These are phyloP conservation scores for Drosophila fungiperda DNA, from an alignment of 2,888 invertebrate genomes.

Conservation along the genomic window DNA sequence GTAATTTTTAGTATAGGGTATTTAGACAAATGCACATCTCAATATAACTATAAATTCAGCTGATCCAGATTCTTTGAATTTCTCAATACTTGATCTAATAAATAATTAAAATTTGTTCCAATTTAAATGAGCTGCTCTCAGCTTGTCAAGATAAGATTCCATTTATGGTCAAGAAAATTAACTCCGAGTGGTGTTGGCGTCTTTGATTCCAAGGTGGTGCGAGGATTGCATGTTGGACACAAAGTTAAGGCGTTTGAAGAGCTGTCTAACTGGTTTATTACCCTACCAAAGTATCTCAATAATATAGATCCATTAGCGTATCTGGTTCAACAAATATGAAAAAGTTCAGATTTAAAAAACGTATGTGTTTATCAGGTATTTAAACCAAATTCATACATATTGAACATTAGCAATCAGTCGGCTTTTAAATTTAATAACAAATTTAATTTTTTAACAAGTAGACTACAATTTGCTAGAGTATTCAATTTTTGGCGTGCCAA, in stretches of 20 bases:
- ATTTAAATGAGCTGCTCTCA: slow-evolving; percentile 45
- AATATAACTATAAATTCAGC: slow-evolving; percentile 1
- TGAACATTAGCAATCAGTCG: background rate
- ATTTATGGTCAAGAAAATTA: slow-evolving; percentile 66
- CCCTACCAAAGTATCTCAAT: background rate
- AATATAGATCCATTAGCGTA: too few species aligned
- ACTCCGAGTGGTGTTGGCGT: slow-evolving; percentile 40
- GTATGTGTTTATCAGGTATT: background rate
- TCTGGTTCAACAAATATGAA: background rate
- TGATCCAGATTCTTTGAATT: slow-evolving; percentile 66
- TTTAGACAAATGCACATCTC: background rate
- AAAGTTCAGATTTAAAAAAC: too few species aligned
- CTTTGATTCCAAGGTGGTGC: slow-evolving; percentile 53
- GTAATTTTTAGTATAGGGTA: slow-evolving; percentile 12
- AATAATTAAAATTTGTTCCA: slow-evolving; percentile 63
- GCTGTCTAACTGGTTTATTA: slow-evolving; percentile 53
- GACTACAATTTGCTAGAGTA: background rate
- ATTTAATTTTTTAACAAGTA: background rate
- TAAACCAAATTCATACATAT: background rate
- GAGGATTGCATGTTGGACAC: slow-evolving; percentile 46
- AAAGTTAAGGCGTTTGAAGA: slow-evolving; percentile 33
- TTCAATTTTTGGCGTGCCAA: background rate
- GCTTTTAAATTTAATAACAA: background rate
- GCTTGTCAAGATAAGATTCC: slow-evolving; percentile 63
- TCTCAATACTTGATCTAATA: slow-evolving; percentile 52